Conservation (phyloP, 2,797 vertebrate species). For the Gymnodraco acuticeps region DNA sequence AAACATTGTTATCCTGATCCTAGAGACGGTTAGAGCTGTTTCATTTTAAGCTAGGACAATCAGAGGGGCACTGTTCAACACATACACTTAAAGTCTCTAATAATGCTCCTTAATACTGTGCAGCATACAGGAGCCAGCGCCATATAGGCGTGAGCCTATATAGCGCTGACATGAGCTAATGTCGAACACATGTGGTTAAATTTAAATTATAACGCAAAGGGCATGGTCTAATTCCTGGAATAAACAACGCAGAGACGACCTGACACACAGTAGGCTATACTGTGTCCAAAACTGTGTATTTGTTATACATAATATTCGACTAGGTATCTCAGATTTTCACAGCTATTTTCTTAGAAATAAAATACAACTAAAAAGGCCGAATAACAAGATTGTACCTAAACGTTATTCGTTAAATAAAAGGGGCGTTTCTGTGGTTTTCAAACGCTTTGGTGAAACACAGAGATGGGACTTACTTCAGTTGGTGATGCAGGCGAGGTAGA, state of each 20-base stretch:
- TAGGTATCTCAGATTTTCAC: neutral
- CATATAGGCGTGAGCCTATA: too few relatives aligned
- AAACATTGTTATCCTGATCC: constrained; percentile 56
- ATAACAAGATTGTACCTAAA: neutral
- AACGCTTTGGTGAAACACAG: constrained; percentile 16
- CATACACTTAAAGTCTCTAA: neutral
- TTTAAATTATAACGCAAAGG: neutral
- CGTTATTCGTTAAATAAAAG: constrained; percentile 24
- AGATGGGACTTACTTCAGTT: constrained; percentile 68
- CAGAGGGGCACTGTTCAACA: neutral
- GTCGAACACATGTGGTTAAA: neutral
- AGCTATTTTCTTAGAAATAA: neutral
- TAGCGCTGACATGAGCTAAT: too few relatives aligned
- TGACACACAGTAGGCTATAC: neutral
- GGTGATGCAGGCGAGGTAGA: constrained; percentile 60
- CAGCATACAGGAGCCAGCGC: fast-evolving
- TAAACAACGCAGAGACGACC: neutral
- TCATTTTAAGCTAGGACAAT: constrained; percentile 6
- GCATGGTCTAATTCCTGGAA: constrained; percentile 42
- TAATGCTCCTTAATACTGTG: neutral
- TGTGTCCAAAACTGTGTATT: neutral
- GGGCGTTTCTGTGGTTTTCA: constrained; percentile 61
- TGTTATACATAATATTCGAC: fast-evolving
- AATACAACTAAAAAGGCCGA: neutral
- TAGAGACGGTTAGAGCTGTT: constrained; percentile 1